Evolutionary conservation across 2,888 invertebrate species (phyloP).

Genomic region (Trissolcus japonicus): DNA sequence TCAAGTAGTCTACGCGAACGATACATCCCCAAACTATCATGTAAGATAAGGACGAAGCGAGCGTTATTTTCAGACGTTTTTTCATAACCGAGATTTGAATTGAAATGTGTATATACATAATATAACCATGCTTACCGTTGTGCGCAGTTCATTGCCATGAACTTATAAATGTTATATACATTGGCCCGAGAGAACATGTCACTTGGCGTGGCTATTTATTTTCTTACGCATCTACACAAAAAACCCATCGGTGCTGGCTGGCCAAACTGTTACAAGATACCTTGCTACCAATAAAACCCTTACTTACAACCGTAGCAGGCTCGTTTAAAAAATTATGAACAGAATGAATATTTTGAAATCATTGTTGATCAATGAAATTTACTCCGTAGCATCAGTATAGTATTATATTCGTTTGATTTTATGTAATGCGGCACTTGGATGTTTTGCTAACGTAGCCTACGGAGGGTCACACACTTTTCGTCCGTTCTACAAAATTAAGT

Average conservation of each 20-base stretch:
- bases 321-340: conserved; percentile 3
- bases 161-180: conserved; percentile 14
- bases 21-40: conserved; percentile 10
- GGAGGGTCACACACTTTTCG: too few species aligned
- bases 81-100: conserved; percentile 26
- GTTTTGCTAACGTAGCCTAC: too few species aligned
- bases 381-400: conserved; percentile 63
- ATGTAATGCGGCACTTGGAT: too few species aligned
- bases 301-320: conserved; percentile 24
- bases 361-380: conserved; percentile 72
- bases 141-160: conserved; percentile 15
- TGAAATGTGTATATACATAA: conserved; percentile 18
- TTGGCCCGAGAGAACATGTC: conserved; percentile 15
- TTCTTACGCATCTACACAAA: conserved; percentile 34
- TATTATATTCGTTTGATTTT: conserved; percentile 56
- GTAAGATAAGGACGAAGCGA: conserved; percentile 20
- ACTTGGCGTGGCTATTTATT: conserved; percentile 30
- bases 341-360: conserved; percentile 69
- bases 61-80: conserved; percentile 49
- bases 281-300: conserved; percentile 13
- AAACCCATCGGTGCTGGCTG: conserved; percentile 6
- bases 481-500: not conserved
- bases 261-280: conserved; percentile 42
- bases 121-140: conserved; percentile 18
- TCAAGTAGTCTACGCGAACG: conserved; percentile 20